A percentile compares a stretch with the other conserved stretches of the same genome.
Conservation (phyloP, 2,113 vertebrate species). For the Rissa tridactyla region DNA sequence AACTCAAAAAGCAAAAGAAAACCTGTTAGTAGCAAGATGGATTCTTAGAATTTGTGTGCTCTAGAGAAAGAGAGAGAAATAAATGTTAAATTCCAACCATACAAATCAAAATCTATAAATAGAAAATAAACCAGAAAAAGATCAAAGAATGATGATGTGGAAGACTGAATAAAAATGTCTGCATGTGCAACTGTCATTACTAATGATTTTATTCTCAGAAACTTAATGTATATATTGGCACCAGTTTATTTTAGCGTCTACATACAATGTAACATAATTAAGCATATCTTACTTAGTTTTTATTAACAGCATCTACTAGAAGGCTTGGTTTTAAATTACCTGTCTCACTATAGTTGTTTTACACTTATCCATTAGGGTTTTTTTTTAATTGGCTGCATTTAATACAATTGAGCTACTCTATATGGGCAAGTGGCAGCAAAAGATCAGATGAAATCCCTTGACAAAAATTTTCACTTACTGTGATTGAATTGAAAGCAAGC, state of each 20-base stretch:
- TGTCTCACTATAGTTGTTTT: neutral
- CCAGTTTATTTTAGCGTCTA: neutral
- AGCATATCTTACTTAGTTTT: neutral
- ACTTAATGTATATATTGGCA: neutral
- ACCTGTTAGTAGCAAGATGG: conserved; percentile 86
- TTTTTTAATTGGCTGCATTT: neutral
- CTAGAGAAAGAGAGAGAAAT: conserved; percentile 75
- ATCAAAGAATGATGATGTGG: conserved; percentile 18
- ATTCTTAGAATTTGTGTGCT: conserved; percentile 85
- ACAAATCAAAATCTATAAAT: conserved; percentile 62
- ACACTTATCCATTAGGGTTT: neutral
- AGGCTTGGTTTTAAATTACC: neutral
- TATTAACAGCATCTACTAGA: neutral
- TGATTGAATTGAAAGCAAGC: neutral
- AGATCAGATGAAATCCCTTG: neutral
- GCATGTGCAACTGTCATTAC: neutral
- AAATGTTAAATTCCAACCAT: conserved; percentile 75
- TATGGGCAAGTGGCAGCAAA: neutral
- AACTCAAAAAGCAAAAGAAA: conserved; percentile 77
- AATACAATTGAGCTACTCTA: neutral
- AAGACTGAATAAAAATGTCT: conserved; percentile 5
- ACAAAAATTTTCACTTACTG: neutral
- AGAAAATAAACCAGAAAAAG: conserved; percentile 38
- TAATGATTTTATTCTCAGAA: neutral
- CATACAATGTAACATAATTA: neutral